phyloP scores from a whole-genome alignment of 2,888 invertebrate genomes.

The Stenchaetothrips biformis region DNA sequence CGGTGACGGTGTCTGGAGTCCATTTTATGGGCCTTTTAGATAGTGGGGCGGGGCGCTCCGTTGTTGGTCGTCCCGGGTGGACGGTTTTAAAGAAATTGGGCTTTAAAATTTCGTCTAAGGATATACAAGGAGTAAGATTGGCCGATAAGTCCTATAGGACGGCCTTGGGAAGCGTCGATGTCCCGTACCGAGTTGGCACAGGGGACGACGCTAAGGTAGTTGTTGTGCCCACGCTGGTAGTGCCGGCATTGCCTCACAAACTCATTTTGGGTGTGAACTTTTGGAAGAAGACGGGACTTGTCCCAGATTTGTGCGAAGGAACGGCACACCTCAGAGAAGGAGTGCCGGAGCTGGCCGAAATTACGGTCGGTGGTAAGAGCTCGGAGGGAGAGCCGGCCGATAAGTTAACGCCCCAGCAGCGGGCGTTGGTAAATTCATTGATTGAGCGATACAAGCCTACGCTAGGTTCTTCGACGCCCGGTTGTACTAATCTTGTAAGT shows the following conservation, averaged over 20 bases:
- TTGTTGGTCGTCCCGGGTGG: not conserved
- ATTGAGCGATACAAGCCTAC: not conserved
- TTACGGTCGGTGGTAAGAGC: not conserved
- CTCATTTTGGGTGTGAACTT: not conserved
- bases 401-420: not conserved
- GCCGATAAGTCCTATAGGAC: not conserved
- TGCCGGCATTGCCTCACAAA: not conserved
- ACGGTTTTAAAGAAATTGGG: not conserved
- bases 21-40: not conserved
- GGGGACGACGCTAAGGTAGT: not conserved
- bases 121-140: not conserved
- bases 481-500: constrained; percentile 9
- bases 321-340: not conserved
- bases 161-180: not conserved
- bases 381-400: not conserved
- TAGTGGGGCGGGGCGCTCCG: not conserved
- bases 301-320: not conserved
- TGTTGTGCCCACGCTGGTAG: not conserved
- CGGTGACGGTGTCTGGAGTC: not conserved
- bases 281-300: not conserved
- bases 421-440: not conserved
- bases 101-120: not conserved
- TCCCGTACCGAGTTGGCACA: not conserved
- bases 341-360: not conserved
- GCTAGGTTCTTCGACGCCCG: not conserved